These are phyloP conservation scores for Struthidea cinerea DNA, from an alignment of 2,113 vertebrate species.

Conservation along the genomic window DNA sequence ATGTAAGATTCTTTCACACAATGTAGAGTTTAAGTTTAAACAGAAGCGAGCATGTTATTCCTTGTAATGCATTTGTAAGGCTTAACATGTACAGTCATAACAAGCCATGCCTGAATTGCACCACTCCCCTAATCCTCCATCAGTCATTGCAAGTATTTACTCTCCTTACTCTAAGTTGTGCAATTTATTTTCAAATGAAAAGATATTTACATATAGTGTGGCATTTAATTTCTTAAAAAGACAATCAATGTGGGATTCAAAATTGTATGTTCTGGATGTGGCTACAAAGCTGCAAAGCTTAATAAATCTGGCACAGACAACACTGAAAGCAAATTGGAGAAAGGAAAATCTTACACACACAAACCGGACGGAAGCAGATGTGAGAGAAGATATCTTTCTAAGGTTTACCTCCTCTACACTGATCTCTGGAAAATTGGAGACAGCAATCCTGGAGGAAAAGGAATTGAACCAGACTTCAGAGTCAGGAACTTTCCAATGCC, in stretches of 20 bases:
- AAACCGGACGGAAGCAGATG: background rate
- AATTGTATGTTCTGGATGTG: background rate
- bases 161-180: background rate
- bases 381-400: background rate
- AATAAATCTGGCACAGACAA: background rate
- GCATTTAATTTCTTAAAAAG: constrained; percentile 13
- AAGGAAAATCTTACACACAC: background rate
- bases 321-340: background rate
- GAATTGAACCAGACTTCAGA: background rate
- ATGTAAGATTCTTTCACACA: background rate
- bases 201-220: background rate
- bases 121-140: background rate
- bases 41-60: background rate
- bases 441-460: background rate
- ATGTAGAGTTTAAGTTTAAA: background rate
- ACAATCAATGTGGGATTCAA: background rate
- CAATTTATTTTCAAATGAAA: constrained; percentile 3
- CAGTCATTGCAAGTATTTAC: background rate
- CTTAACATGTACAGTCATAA: background rate
- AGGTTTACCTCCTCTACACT: background rate
- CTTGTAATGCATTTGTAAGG: background rate
- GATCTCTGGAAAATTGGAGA: background rate
- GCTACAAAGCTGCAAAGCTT: constrained; percentile 1
- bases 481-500: background rate
- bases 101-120: background rate